Conservation (phyloP, 2,888 invertebrate species). For the Stictocephala bisonia region DNA sequence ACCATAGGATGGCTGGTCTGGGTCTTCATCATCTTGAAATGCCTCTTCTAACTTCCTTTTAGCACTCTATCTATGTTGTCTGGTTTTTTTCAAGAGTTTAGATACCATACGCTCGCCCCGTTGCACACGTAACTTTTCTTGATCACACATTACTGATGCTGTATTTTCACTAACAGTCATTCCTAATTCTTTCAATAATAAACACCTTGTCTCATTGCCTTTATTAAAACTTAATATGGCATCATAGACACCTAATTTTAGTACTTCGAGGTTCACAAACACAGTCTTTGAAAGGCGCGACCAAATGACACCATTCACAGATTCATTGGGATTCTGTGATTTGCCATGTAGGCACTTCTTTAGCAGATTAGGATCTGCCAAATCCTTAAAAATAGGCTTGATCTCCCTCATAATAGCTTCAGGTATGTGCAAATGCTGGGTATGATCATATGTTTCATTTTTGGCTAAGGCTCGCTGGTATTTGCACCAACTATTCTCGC, state of each 20-base stretch:
- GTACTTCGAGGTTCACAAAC: neutral
- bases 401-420: neutral
- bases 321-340: constrained; percentile 30
- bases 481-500: constrained; percentile 20
- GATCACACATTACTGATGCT: neutral
- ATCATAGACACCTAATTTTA: constrained; percentile 2
- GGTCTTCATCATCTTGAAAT: neutral
- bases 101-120: constrained; percentile 6
- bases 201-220: constrained; percentile 15
- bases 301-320: constrained; percentile 25
- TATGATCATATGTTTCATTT: neutral
- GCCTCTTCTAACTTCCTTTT: constrained; percentile 21
- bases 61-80: constrained; percentile 17
- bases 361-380: neutral
- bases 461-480: constrained; percentile 4
- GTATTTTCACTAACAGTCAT: neutral
- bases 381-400: neutral
- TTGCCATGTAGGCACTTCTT: constrained; percentile 16
- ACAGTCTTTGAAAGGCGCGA: constrained; percentile 16
- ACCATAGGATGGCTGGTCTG: too few species aligned
- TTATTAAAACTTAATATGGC: constrained; percentile 27
- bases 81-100: neutral
- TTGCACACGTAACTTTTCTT: constrained; percentile 1
- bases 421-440: constrained; percentile 8
- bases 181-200: constrained; percentile 7